Evolutionary conservation across 2,113 vertebrate species (phyloP).

Genomic region (Chaetorhynchus papuensis): DNA sequence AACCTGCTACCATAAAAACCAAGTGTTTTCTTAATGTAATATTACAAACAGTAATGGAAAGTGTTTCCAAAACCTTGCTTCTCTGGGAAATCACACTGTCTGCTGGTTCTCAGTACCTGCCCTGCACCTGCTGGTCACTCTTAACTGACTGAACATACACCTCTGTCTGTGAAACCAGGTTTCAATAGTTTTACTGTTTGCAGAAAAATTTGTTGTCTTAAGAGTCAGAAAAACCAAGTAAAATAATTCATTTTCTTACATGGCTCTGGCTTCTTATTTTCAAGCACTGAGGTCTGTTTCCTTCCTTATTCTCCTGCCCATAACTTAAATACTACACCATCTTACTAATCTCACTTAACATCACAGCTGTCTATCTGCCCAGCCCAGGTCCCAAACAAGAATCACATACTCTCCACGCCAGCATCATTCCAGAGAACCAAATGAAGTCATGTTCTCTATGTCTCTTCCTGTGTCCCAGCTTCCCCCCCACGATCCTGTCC

Average conservation of each 20-base stretch:
- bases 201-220: not conserved
- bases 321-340: not conserved
- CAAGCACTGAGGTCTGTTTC: not conserved
- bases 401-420: not conserved
- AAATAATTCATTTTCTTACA: not conserved
- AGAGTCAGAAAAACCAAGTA: not conserved
- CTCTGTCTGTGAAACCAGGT: not conserved
- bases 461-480: not conserved
- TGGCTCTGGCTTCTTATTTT: not conserved
- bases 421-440: not conserved
- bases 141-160: not conserved
- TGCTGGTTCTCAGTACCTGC: not conserved
- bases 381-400: not conserved
- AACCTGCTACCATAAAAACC: not conserved
- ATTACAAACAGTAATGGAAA: not conserved
- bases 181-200: not conserved
- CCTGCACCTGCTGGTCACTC: not conserved
- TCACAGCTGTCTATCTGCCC: not conserved
- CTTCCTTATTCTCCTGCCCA: not conserved
- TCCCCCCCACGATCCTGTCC: accelerated
- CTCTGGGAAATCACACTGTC: not conserved
- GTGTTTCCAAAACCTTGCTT: not conserved
- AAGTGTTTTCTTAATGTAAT: not conserved
- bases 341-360: not conserved
- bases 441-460: not conserved